phyloP scores from a whole-genome alignment of 2,888 invertebrate species.

The Pediacus dermestoides region DNA sequence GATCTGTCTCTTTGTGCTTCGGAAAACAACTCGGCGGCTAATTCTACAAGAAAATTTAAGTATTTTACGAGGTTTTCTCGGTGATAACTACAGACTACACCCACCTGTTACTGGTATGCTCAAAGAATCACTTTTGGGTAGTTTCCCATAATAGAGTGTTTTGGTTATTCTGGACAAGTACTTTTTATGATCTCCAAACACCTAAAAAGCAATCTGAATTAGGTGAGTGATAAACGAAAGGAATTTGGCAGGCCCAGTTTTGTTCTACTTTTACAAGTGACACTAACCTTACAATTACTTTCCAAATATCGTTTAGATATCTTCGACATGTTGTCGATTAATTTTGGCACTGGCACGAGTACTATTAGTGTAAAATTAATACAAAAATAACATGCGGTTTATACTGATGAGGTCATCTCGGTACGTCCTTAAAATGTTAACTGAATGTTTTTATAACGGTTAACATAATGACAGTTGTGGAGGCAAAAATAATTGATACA shows the following conservation, averaged over 20 bases:
- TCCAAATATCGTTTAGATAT: conserved; percentile 36
- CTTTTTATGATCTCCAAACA: conserved; percentile 67
- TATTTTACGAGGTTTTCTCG: conserved; percentile 2
- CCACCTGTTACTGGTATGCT: conserved; percentile 80
- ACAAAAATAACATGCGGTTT: too few relatives aligned
- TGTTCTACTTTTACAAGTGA: background rate
- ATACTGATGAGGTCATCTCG: too few relatives aligned
- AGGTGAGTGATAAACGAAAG: background rate
- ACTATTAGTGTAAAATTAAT: background rate
- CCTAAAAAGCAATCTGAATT: conserved; percentile 47
- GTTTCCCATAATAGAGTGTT: conserved; percentile 82
- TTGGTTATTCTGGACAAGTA: conserved; percentile 81
- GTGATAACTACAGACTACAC: too few relatives aligned
- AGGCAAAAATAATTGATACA: too few relatives aligned
- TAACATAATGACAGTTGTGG: too few relatives aligned
- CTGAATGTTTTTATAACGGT: too few relatives aligned
- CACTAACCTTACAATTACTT: conserved; percentile 33
- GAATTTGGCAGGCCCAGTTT: background rate
- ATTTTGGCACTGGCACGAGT: conserved; percentile 1
- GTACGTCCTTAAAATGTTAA: too few relatives aligned
- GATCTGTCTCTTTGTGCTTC: conserved; percentile 72
- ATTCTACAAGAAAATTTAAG: conserved; percentile 54
- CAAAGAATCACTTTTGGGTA: conserved; percentile 67
- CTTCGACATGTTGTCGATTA: conserved; percentile 35
- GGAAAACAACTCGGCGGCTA: conserved; percentile 82